Base-by-base conservation (phyloP, 2,888 invertebrate species). In the Malacosoma neustria region DNA sequence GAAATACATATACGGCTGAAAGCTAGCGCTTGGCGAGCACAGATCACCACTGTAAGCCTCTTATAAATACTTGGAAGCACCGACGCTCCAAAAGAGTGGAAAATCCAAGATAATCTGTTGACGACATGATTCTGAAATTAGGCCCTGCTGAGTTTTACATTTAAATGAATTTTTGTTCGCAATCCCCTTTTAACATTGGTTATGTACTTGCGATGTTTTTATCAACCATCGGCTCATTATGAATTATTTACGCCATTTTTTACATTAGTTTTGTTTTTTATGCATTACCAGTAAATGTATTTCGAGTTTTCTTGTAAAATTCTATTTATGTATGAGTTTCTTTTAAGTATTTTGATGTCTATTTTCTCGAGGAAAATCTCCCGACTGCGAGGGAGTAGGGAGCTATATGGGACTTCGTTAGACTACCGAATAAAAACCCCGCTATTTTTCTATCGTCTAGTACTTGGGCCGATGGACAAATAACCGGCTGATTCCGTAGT, bases 71-170 rank as follows among this genome's bases (percentile, higher is more conserved):
- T 57, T 55, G 35, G 43, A 51, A 49, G 44, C 49, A 50, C 46
- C 50, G 41, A 41, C 43, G 49, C 41, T 49, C 49, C 58, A 61
- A 73, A 72, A 65, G 63, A 72, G 66, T 66, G 55, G 65, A 57
- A 68, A 74, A 75, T 70, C 72, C 71, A 53, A 63, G 73, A 73
- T 80, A 74, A 80, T 79, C 77, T 72, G 58, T 49, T 57, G 57
- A 56, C 61, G 67, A 76, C 79, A 74, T 63, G 74, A 61, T 73
- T 76, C 54, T 55, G 57, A 72, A 79, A 76, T 77, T 77, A 79
- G 70, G 61, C 41, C 46, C 52, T 46, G 43, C 44, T 43, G 51
- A 59, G 56, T 64, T 72, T 70, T 66, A 66, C 64, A 67, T 67
- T 58, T 56, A 65, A 70, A 69, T 66, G 59, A 61, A 49, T 61